phyloP scores from a whole-genome alignment of 1,140 invertebrate genomes.

The Drosophila fuyamai region DNA sequence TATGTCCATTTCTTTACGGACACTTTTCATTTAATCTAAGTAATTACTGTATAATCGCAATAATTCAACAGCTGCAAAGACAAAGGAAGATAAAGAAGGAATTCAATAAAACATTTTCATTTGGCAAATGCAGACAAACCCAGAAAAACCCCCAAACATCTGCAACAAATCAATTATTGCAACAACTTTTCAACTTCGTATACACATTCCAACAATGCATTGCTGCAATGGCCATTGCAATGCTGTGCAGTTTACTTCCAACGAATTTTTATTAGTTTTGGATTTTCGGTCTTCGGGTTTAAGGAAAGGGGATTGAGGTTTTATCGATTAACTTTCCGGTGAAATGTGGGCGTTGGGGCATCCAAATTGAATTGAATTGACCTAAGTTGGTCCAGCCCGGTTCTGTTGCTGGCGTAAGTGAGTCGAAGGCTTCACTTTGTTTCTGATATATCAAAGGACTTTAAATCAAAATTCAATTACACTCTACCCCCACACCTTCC shows the following conservation, averaged over 20 bases:
- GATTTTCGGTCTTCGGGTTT: constrained; percentile 36
- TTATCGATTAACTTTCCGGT: constrained; percentile 70
- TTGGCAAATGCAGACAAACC: constrained; percentile 51
- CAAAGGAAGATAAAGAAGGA: constrained; percentile 3
- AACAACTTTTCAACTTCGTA: constrained; percentile 64
- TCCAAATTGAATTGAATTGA: constrained; percentile 28
- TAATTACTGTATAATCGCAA: constrained; percentile 64
- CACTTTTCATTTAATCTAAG: constrained; percentile 62
- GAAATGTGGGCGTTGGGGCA: constrained; percentile 18
- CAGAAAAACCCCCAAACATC: constrained; percentile 59
- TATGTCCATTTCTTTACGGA: not conserved
- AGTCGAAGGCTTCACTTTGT: constrained; percentile 41
- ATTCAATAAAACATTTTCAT: constrained; percentile 27
- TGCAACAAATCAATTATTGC: constrained; percentile 77
- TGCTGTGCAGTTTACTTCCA: constrained; percentile 34
- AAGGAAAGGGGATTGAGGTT: constrained; percentile 1
- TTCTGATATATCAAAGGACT: constrained; percentile 74
- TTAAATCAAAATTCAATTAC: constrained; percentile 81
- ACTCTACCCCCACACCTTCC: constrained; percentile 53
- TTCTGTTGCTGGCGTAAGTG: constrained; percentile 43
- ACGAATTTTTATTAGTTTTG: constrained; percentile 67
- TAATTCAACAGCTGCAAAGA: constrained; percentile 9
- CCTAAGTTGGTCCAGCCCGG: constrained; percentile 10
- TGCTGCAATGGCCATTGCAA: not conserved
- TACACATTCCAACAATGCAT: not conserved